Conservation (phyloP, 2,113 vertebrate species). For the Phrynosoma blainvillii region DNA sequence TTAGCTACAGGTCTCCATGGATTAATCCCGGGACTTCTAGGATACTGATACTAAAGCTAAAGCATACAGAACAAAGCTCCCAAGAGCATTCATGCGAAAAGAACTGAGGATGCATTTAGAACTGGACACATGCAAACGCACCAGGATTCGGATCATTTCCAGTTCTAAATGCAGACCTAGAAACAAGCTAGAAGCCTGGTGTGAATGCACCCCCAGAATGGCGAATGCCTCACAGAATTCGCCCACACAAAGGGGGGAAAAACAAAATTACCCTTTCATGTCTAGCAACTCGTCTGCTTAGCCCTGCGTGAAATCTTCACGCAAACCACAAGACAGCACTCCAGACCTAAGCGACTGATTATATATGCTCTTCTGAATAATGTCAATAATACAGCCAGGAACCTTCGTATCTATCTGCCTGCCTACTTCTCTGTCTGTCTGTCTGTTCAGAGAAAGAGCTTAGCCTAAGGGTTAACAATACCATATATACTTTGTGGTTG, state of each 20-base stretch:
- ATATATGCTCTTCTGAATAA: not conserved
- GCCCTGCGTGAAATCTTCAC: not conserved
- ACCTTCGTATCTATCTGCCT: too few species aligned
- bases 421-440: too few species aligned
- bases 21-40: too few species aligned
- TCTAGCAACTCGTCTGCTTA: not conserved
- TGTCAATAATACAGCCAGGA: not conserved
- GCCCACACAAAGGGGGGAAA: conserved; percentile 11
- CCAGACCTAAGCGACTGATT: not conserved
- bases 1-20: not conserved
- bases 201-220: not conserved
- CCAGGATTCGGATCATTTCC: not conserved
- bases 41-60: too few species aligned
- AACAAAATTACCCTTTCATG: conserved; percentile 8
- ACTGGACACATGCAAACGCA: conserved; percentile 19
- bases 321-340: not conserved
- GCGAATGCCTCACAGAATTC: conserved; percentile 2
- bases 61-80: not conserved
- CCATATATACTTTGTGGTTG: too few species aligned
- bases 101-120: not conserved
- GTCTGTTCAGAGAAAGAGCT: too few species aligned
- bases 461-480: too few species aligned
- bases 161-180: not conserved
- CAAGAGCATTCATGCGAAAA: not conserved
- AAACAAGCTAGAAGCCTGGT: not conserved